A percentile compares a stretch with the other conserved stretches of the same genome.
phyloP scores from a whole-genome alignment of 2,797 vertebrate genomes.

The Pipistrellus pygmaeus region DNA sequence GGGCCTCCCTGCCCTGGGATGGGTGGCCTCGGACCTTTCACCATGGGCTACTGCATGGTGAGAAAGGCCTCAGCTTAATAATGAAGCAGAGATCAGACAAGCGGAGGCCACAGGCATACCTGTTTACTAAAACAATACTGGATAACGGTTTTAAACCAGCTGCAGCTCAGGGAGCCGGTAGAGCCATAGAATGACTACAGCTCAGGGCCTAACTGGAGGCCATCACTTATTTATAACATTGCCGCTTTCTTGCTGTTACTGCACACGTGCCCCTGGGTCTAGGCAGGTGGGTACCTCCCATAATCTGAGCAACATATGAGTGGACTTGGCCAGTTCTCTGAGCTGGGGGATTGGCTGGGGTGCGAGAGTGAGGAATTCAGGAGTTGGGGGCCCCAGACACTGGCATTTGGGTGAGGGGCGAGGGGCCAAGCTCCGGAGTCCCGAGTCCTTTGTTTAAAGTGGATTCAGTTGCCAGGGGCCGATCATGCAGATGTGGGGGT shows the following conservation, averaged over 20 bases:
- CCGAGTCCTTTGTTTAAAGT: background rate
- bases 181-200: slow-evolving; percentile 19
- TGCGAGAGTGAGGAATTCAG: background rate
- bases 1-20: background rate
- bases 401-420: too few species aligned
- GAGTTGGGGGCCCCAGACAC: background rate
- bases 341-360: background rate
- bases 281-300: slow-evolving; percentile 49
- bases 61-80: slow-evolving; percentile 62
- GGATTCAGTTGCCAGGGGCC: background rate
- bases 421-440: background rate
- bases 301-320: slow-evolving; percentile 24
- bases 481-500: background rate
- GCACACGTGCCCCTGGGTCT: background rate
- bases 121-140: slow-evolving; percentile 67
- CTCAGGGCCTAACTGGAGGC: slow-evolving; percentile 22
- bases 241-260: slow-evolving; percentile 37
- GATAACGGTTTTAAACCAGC: slow-evolving; percentile 67
- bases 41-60: background rate
- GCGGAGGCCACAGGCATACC: slow-evolving; percentile 49
- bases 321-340: background rate
- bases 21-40: slow-evolving; percentile 12
- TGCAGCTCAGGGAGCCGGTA: slow-evolving; percentile 29
- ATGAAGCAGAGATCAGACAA: slow-evolving; percentile 49
- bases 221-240: slow-evolving; percentile 57